Evolutionary conservation across 2,888 invertebrate genomes (phyloP), one percentile per base, ranked within the genome.

Genomic region (Protophormia terraenovae): DNA sequence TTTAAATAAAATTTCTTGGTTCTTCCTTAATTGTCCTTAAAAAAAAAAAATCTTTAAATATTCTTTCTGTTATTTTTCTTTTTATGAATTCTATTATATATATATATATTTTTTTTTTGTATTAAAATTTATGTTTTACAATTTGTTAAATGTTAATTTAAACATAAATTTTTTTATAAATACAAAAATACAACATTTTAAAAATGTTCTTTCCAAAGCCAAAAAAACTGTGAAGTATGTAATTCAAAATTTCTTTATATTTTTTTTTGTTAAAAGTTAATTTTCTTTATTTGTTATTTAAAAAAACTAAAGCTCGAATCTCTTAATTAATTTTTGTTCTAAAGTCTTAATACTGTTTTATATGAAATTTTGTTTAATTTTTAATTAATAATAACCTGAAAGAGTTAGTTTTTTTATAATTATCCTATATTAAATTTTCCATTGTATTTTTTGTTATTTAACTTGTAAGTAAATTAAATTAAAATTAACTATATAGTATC

Each of bases 401-500:
- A n/a, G n/a, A n/a, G n/a, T n/a, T n/a, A n/a, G n/a, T n/a, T n/a
- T n/a, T n/a, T n/a, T n/a, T n/a, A n/a, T n/a, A n/a, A n/a, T n/a
- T n/a, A n/a, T 10, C 10, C 2, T 5, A 29, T 38, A 5, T 38
- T 62, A 32, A 32, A 8, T 62, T 22, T 38, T 41, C 5, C 6
- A 47, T 8, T 29, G 2, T 41, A 29, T 77, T 62, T 38, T 80
- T 66, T 73, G 53, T 80, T 73, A 55, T 27, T 27, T 55, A 58
- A 35, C 41, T 67, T 41, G 32, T 77, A 82, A 64, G 53, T 50
- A 71, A 72, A 64, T 12, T 38, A 38, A 12, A 38, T 38, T 58
- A n/a, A n/a, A n/a, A 72, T 45, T 45, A 64, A 38, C 24, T 53
- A 27, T n/a, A n/a, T 55, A 55, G 58, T 58, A 69, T 78, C 78